These are phyloP conservation scores for Ceratoteleas bidentatus DNA, from an alignment of 1,140 invertebrate species.

Conservation along the genomic window DNA sequence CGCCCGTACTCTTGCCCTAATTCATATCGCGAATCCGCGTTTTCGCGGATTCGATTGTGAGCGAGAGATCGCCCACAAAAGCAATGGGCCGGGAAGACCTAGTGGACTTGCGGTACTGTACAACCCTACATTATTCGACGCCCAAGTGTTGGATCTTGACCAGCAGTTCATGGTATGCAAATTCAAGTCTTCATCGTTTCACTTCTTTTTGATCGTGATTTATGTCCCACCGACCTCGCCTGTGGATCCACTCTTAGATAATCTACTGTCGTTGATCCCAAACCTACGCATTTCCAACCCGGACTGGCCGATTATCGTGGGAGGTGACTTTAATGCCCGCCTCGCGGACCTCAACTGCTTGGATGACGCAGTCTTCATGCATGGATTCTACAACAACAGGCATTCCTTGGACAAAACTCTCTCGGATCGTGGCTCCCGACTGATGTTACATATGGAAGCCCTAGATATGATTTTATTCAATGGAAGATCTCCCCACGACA, in stretches of 20 bases:
- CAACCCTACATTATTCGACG: no score
- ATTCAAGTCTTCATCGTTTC: neutral
- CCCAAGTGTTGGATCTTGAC: neutral
- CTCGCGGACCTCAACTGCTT: neutral
- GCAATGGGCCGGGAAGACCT: neutral
- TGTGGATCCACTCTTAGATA: neutral
- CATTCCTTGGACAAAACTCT: no score
- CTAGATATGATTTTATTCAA: neutral
- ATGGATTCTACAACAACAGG: no score
- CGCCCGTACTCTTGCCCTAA: no score
- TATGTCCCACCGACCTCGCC: neutral
- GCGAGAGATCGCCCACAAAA: no score
- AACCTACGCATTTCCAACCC: neutral
- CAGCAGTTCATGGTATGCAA: no score
- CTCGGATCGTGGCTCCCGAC: no score
- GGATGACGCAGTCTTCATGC: neutral
- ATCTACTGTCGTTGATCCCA: neutral
- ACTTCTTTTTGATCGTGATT: neutral
- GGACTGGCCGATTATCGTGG: neutral
- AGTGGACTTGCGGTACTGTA: neutral
- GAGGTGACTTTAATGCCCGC: slow-evolving; percentile 1
- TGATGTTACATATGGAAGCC: neutral
- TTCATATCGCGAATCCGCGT: no score
- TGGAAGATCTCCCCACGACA: neutral
- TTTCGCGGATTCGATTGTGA: no score